Evolutionary conservation across 2,888 invertebrate species (phyloP).

Genomic region (Achlya flavicornis): DNA sequence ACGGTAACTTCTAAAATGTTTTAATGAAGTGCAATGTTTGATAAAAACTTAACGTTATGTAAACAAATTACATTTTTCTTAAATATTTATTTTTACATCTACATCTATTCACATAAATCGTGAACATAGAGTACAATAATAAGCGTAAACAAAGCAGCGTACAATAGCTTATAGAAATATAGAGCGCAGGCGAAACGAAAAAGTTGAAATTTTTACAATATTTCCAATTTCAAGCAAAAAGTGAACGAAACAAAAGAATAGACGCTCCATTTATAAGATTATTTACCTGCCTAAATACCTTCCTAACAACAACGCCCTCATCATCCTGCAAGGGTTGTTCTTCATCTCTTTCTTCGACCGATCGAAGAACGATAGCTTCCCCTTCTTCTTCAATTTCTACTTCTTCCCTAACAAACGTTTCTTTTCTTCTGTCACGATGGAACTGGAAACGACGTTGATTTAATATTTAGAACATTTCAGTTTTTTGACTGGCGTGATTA

Average conservation of each 20-base stretch:
- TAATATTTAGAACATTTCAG: neutral
- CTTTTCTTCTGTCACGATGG: constrained; percentile 12
- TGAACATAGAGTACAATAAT: neutral
- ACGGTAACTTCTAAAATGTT: too few relatives aligned
- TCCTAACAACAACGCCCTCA: constrained; percentile 5
- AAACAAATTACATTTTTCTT: too few relatives aligned
- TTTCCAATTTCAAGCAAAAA: neutral
- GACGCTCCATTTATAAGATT: neutral
- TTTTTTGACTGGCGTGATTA: neutral
- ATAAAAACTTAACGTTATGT: too few relatives aligned
- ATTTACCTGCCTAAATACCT: neutral
- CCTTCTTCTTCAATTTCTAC: neutral
- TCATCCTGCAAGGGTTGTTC: neutral
- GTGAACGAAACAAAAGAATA: neutral
- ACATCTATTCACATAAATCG: neutral
- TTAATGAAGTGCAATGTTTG: too few relatives aligned
- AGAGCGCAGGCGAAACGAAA: neutral
- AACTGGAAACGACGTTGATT: constrained; percentile 9
- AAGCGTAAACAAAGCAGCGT: neutral
- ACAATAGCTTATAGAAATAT: neutral
- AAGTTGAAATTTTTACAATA: neutral
- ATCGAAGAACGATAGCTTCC: constrained; percentile 3
- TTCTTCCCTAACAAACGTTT: neutral
- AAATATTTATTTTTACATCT: neutral
- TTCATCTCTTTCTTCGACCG: neutral